Base-by-base conservation (phyloP, 2,113 vertebrate genomes). In the Solea solea region DNA sequence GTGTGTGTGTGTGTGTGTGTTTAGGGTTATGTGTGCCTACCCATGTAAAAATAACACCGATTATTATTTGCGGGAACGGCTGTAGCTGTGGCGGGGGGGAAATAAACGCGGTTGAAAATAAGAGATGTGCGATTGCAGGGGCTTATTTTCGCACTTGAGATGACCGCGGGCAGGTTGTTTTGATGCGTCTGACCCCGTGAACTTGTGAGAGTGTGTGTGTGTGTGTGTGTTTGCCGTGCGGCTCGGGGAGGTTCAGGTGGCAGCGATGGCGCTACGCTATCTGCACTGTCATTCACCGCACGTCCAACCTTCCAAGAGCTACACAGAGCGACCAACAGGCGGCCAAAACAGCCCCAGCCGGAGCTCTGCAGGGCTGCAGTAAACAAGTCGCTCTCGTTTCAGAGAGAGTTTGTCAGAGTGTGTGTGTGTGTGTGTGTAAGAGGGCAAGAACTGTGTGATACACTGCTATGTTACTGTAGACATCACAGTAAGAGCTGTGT, bases 211-310 rank as follows among this genome's bases (percentile, higher is more conserved):
- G 70, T 51, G 63, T 59, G 49, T 55, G 28, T 66, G 66, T 66
- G 66, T 74, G 73, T 61, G 68, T 68, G 74, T 44, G 70, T 64
- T 6, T 28, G 54, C 3, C 42, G 1, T 21, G 53, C 11, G 8
- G 69, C 65, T 48, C 0, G 42, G 80, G 68, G 87, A 78, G 89
- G 86, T 82, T 89, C 85, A 87, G 86, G 88, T 89, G 78, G 82
- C 76, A 64, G 78, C 45, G 45, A 74, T 81, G 76, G 82, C 83
- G 49, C 81, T 41, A 40, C 59, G 76, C 71, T 81, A 91, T 90
- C 82, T 88, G 86, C 80, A 86, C 82, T 75, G 86, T 90, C 90
- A 93, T 91, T 86, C 84, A 74, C 69, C 27, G 28, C 76, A 85
- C 78, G 86, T 84, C 82, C n/a, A 21, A 25, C 80, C 82, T 80